Percentiles rank a stretch among this genome's conserved stretches.
Evolutionary conservation across 1,140 invertebrate species (phyloP).

Genomic region (fruit fly (Drosophila melanogaster)): DNA sequence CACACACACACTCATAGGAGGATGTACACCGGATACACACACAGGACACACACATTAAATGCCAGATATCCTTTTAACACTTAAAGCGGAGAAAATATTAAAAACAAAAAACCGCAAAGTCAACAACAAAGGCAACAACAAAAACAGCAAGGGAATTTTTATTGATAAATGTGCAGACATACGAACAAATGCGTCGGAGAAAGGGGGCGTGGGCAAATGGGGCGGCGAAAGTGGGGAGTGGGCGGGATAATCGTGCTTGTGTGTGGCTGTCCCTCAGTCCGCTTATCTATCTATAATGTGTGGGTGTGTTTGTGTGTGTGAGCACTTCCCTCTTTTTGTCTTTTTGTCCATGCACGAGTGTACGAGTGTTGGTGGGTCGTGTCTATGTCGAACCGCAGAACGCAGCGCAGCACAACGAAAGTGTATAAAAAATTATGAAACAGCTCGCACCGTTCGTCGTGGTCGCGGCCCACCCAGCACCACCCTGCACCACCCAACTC

Average conservation of each 20-base stretch:
- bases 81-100: constrained; percentile 83
- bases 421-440: constrained; percentile 83
- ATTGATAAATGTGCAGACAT: constrained; percentile 77
- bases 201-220: neutral
- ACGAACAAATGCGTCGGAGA: constrained; percentile 19
- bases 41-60: constrained; percentile 64
- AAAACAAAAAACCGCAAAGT: constrained; percentile 81
- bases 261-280: constrained; percentile 3
- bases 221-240: constrained; percentile 2
- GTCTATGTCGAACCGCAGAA: constrained; percentile 71
- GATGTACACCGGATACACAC: constrained; percentile 48
- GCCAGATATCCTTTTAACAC: constrained; percentile 82
- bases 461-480: constrained; percentile 37
- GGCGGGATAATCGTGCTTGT: constrained; percentile 32
- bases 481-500: neutral
- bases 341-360: neutral
- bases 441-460: constrained; percentile 63
- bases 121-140: constrained; percentile 57
- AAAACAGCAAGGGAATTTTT: constrained; percentile 62
- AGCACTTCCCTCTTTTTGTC: constrained; percentile 6
- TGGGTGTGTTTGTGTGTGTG: constrained; percentile 21
- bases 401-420: constrained; percentile 69
- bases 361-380: constrained; percentile 49
- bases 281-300: constrained; percentile 16
- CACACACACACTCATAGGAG: constrained; percentile 17